These are phyloP conservation scores for Ceratosolen fusciceps DNA, from an alignment of 1,140 invertebrate species.

Conservation along the genomic window DNA sequence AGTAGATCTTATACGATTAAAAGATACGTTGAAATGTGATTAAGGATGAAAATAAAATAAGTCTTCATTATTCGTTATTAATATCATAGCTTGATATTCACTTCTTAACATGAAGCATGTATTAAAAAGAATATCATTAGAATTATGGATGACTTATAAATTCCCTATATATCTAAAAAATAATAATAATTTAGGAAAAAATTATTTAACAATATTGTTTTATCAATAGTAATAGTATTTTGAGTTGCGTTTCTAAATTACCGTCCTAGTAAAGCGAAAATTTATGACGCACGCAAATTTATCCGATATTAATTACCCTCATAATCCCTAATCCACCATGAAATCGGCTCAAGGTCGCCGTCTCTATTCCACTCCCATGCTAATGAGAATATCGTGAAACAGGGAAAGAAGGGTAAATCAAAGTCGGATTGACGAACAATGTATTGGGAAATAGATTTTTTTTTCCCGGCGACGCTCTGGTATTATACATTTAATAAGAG, in stretches of 20 bases:
- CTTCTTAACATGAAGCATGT: no score
- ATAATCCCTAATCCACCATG: neutral
- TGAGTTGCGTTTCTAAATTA: neutral
- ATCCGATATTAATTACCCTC: neutral
- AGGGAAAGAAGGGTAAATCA: conserved; percentile 39
- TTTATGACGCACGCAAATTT: neutral
- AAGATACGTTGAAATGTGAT: no score
- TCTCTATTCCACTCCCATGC: neutral
- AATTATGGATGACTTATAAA: no score
- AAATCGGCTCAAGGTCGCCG: conserved; percentile 16
- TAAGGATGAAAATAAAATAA: no score
- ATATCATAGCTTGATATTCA: no score
- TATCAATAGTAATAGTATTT: no score
- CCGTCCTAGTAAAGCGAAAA: neutral
- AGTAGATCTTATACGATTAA: no score
- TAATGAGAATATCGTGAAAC: conserved; percentile 32
- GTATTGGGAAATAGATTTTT: conserved; percentile 31
- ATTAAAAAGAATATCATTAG: no score
- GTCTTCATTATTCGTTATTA: no score
- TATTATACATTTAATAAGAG: conserved; percentile 18
- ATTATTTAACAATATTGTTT: no score
- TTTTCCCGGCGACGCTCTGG: neutral
- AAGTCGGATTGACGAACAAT: conserved; percentile 18
- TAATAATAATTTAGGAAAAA: no score
- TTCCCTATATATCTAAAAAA: no score